These are phyloP conservation scores for Heterochromis multidens DNA, from an alignment of 2,113 vertebrate genomes.

Conservation along the genomic window DNA sequence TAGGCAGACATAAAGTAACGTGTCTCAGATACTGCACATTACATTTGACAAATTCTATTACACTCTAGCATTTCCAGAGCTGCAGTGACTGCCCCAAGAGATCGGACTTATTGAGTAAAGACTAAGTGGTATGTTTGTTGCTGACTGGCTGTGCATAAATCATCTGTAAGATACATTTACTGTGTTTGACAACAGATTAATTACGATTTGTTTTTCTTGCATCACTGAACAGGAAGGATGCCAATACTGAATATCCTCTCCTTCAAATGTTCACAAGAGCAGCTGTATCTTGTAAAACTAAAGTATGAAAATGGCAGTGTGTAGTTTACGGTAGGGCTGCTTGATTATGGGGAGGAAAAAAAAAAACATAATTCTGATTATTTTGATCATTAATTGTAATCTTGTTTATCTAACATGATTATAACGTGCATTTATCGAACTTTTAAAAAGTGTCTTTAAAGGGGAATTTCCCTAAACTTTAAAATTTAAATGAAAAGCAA, in stretches of 20 bases:
- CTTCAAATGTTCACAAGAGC: not conserved
- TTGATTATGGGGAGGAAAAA: not conserved
- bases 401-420: not conserved
- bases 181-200: slow-evolving; percentile 11
- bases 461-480: not conserved
- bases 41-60: not conserved
- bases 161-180: not conserved
- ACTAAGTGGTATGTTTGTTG: not conserved
- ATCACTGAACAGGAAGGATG: not conserved
- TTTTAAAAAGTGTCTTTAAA: not conserved
- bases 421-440: not conserved
- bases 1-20: not conserved
- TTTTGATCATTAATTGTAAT: not conserved
- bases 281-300: not conserved
- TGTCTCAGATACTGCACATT: not conserved
- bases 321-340: accelerated
- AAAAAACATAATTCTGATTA: not conserved
- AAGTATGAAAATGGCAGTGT: not conserved
- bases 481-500: not conserved
- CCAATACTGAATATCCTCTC: not conserved
- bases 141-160: not conserved
- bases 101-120: not conserved
- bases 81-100: not conserved
- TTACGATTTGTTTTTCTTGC: not conserved
- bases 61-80: not conserved